Evolutionary conservation across 1,140 invertebrate species (phyloP).

Genomic region (Saccostrea echinata): DNA sequence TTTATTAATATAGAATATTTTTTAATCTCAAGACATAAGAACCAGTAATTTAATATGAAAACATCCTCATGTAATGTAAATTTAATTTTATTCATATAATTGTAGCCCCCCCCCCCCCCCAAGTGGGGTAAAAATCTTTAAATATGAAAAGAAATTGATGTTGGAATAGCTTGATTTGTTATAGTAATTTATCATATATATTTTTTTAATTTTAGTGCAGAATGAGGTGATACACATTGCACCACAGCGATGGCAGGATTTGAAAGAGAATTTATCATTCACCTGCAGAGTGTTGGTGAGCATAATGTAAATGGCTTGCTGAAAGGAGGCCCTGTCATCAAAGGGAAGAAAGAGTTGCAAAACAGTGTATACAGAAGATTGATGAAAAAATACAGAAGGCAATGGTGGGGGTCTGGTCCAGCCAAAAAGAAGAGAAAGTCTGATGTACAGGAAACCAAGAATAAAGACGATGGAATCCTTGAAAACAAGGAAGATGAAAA

Average conservation of each 20-base stretch:
- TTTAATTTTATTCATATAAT: too few relatives aligned
- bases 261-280: conserved; percentile 36
- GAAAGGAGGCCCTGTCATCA: not conserved
- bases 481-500: not conserved
- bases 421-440: conserved; percentile 11
- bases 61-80: too few relatives aligned
- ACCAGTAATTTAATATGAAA: too few relatives aligned
- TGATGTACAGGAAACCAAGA: not conserved
- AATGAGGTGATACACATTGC: not conserved
- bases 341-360: not conserved
- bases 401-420: conserved; percentile 1
- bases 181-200: not conserved
- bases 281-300: not conserved
- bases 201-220: not conserved
- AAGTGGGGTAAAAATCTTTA: too few relatives aligned
- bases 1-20: too few relatives aligned
- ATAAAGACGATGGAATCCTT: not conserved
- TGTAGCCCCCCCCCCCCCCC: too few relatives aligned
- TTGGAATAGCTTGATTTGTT: not conserved
- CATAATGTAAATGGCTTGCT: not conserved
- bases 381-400: conserved; percentile 20
- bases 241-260: conserved; percentile 11
- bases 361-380: conserved; percentile 21
- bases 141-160: too few relatives aligned
- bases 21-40: too few relatives aligned